phyloP scores from a whole-genome alignment of 2,797 vertebrate species.

The Scyliorhinus canicula region DNA sequence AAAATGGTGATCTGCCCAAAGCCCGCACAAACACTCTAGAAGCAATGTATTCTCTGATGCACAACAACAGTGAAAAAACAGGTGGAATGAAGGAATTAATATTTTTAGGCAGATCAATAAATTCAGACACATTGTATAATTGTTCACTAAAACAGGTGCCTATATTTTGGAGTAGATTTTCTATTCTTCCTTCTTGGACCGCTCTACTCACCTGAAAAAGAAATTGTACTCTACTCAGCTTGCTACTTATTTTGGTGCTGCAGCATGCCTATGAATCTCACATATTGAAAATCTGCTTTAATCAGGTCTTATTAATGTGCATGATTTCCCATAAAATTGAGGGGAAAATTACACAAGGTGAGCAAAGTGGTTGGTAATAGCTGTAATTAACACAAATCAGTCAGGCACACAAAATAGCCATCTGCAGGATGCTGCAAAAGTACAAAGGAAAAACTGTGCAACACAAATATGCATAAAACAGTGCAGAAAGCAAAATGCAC shows the following conservation, averaged over 20 bases:
- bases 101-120: background rate
- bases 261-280: background rate
- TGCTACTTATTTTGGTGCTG: background rate
- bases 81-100: background rate
- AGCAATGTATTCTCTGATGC: too few relatives aligned
- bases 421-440: conserved; percentile 15
- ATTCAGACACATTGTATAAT: background rate
- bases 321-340: conserved; percentile 23
- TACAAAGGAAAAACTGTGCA: background rate
- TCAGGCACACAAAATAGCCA: conserved; percentile 31
- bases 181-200: background rate
- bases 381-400: conserved; percentile 28
- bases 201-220: background rate
- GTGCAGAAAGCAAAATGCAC: background rate
- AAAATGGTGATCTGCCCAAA: too few relatives aligned
- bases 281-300: conserved; percentile 13
- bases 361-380: conserved; percentile 31
- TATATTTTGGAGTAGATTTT: background rate
- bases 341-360: conserved; percentile 33
- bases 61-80: background rate
- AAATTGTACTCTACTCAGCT: background rate
- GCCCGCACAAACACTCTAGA: too few relatives aligned
- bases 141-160: background rate
- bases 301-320: conserved; percentile 29
- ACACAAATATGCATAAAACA: background rate